Evolutionary conservation across 1,140 invertebrate species (phyloP).

Genomic region (Ganaspis sp.): DNA sequence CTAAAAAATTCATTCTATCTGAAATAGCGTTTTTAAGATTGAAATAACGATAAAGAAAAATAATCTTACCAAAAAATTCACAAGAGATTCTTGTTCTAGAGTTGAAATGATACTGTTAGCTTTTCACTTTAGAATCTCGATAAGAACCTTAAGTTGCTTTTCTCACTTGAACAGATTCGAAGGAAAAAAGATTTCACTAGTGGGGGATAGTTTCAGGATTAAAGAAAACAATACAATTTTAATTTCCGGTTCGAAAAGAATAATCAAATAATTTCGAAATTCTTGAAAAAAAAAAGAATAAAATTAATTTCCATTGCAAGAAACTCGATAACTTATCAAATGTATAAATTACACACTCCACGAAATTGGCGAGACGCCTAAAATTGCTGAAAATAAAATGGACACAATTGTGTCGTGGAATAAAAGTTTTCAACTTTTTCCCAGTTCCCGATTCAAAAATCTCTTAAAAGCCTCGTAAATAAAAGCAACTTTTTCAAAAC

Average conservation of each 20-base stretch:
- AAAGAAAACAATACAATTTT: background rate
- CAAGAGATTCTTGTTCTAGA: background rate
- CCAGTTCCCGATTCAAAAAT: background rate
- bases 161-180: slow-evolving; percentile 25
- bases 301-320: too few species aligned
- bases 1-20: too few species aligned
- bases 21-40: too few species aligned
- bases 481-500: background rate
- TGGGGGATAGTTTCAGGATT: background rate
- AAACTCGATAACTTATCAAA: too few species aligned
- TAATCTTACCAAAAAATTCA: background rate
- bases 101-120: slow-evolving; percentile 8
- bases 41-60: background rate
- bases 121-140: slow-evolving; percentile 4
- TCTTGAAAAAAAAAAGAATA: too few species aligned
- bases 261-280: background rate
- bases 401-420: background rate
- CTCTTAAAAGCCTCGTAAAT: background rate
- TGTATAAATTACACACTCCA: background rate
- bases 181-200: background rate
- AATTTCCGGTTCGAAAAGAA: background rate
- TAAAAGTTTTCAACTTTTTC: background rate
- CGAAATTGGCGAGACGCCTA: too few species aligned
- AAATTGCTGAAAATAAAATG: too few species aligned
- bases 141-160: slow-evolving; percentile 29